Evolutionary conservation across 2,113 vertebrate genomes (phyloP).

Genomic region (Ophthalmolycus amberensis): DNA sequence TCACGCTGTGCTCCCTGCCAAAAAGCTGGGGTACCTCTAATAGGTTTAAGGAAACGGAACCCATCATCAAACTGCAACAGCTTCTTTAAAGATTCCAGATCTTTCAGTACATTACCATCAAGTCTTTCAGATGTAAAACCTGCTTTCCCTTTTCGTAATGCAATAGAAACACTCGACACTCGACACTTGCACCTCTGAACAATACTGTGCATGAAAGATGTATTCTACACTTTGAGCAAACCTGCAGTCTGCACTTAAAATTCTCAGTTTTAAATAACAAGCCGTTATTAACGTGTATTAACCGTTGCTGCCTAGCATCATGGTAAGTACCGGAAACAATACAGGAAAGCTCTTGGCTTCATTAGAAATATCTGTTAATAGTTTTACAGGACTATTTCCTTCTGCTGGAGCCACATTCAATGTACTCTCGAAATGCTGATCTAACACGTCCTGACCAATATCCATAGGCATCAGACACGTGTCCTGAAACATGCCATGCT

Average conservation of each 20-base stretch:
- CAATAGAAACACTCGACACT: neutral
- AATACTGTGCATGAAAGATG: neutral
- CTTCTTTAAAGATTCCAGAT: neutral
- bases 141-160: neutral
- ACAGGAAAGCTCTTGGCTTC: too few species aligned
- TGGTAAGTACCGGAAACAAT: too few species aligned
- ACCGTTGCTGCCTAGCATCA: too few species aligned
- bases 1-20: neutral
- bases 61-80: constrained; percentile 2
- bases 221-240: neutral
- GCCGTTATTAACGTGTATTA: too few species aligned
- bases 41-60: too few species aligned
- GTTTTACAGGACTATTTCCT: too few species aligned
- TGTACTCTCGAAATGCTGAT: too few species aligned
- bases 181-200: neutral
- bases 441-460: too few species aligned
- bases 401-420: too few species aligned
- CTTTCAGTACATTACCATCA: fast-evolving
- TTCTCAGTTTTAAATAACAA: neutral
- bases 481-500: too few species aligned
- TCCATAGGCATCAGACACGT: too few species aligned
- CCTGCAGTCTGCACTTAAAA: neutral
- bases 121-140: fast-evolving
- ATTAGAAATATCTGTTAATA: neutral
- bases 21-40: constrained; percentile 4